phyloP scores from a whole-genome alignment of 2,113 vertebrate genomes.

The Grammomys surdaster region DNA sequence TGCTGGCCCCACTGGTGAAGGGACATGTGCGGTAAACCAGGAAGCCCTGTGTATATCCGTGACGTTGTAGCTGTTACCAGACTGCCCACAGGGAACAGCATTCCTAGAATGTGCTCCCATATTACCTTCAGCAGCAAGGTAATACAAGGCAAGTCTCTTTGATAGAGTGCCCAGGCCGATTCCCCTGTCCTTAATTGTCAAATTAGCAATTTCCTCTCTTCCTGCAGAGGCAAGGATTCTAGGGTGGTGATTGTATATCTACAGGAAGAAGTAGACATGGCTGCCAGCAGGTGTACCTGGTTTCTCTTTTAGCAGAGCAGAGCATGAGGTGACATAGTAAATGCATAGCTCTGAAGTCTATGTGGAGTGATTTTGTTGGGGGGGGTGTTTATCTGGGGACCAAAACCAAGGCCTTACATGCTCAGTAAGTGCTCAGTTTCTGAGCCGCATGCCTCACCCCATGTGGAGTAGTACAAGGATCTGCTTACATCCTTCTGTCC shows the following conservation, averaged over 20 bases:
- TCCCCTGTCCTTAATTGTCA: constrained; percentile 1
- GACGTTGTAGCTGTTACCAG: not conserved
- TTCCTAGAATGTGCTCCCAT: not conserved
- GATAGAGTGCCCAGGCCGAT: not conserved
- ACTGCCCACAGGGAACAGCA: not conserved
- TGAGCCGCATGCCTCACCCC: not conserved
- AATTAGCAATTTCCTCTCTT: constrained; percentile 40
- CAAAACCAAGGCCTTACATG: not conserved
- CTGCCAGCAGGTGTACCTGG: not conserved
- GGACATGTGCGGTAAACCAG: constrained; percentile 1
- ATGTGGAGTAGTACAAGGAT: not conserved
- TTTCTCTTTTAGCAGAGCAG: not conserved
- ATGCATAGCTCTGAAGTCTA: not conserved
- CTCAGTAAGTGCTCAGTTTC: not conserved
- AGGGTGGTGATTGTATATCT: not conserved
- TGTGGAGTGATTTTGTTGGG: not conserved
- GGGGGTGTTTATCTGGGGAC: not conserved
- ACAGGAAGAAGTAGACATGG: not conserved
- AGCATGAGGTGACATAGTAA: not conserved
- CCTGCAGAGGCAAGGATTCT: not conserved
- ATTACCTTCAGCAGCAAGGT: constrained; percentile 8
- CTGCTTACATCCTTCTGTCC: not conserved
- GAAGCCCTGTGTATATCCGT: not conserved
- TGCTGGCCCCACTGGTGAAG: not conserved
- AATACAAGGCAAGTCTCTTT: not conserved